Evolutionary conservation across 1,140 invertebrate genomes (phyloP).

Genomic region (Bombyx mori): DNA sequence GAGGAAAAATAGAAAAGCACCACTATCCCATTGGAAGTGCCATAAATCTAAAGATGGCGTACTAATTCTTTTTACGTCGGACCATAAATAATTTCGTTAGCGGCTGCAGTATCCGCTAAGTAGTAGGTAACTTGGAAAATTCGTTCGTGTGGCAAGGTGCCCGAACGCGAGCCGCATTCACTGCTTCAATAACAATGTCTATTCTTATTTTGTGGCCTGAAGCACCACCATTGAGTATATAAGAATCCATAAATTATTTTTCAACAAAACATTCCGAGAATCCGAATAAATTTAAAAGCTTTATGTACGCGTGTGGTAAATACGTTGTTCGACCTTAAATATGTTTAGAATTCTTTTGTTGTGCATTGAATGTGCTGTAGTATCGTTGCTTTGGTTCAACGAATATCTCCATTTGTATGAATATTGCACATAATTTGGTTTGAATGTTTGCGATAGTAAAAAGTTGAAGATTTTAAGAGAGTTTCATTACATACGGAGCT

Average conservation of each 20-base stretch:
- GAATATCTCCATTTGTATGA: no score
- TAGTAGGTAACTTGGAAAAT: slow-evolving; percentile 10
- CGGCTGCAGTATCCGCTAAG: slow-evolving; percentile 1
- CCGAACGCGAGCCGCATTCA: slow-evolving; percentile 27
- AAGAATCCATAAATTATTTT: slow-evolving; percentile 9
- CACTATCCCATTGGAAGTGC: no score
- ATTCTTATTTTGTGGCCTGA: slow-evolving; percentile 9
- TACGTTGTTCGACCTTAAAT: no score
- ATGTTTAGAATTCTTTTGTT: no score
- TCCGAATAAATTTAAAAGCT: neutral
- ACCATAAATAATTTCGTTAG: slow-evolving; percentile 5
- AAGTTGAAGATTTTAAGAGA: no score
- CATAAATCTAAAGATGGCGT: neutral
- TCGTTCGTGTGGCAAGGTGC: slow-evolving; percentile 47
- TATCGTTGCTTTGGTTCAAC: no score
- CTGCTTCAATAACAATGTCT: slow-evolving; percentile 23
- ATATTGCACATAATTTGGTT: no score
- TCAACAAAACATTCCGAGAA: neutral
- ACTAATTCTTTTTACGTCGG: neutral
- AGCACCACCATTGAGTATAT: neutral
- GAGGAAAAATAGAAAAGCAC: no score
- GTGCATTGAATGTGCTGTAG: no score
- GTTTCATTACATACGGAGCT: no score
- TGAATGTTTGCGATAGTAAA: no score
- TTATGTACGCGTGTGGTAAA: neutral